These are phyloP conservation scores for Cotesia glomerata DNA, from an alignment of 1,140 invertebrate species.

Conservation along the genomic window DNA sequence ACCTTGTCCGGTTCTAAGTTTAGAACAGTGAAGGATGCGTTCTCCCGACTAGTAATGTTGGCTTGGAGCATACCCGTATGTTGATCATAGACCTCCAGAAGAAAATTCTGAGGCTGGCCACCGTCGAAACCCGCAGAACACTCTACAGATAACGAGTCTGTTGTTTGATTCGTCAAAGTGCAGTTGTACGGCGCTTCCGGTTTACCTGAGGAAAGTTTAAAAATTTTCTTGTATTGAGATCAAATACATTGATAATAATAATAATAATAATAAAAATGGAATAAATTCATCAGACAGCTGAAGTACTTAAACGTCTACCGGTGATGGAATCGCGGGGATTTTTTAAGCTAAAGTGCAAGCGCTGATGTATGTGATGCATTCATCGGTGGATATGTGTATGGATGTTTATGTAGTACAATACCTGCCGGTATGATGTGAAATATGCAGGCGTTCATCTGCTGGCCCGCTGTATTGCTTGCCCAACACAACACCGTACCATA, in stretches of 20 bases:
- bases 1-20: slow-evolving; percentile 73
- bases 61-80: slow-evolving; percentile 69
- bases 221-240: background rate
- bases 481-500: slow-evolving; percentile 75
- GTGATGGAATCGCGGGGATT: too few species aligned
- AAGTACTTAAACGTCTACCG: background rate
- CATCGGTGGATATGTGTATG: background rate
- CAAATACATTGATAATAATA: background rate
- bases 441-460: slow-evolving; percentile 71
- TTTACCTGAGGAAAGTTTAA: slow-evolving; percentile 65
- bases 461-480: slow-evolving; percentile 72
- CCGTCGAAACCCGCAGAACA: slow-evolving; percentile 82
- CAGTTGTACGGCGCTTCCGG: slow-evolving; percentile 83
- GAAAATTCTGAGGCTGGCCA: slow-evolving; percentile 74
- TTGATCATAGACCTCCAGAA: slow-evolving; percentile 77
- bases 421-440: slow-evolving; percentile 77
- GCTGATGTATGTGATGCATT: background rate
- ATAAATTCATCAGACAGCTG: background rate
- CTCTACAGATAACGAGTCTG: slow-evolving; percentile 78
- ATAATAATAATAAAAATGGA: background rate
- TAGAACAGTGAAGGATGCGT: slow-evolving; percentile 72
- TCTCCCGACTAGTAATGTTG: slow-evolving; percentile 72
- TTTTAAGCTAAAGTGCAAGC: too few species aligned
- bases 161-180: slow-evolving; percentile 78
- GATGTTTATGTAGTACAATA: slow-evolving; percentile 37